Conservation (phyloP, 2,888 invertebrate species). For the Diarsia brunnea region DNA sequence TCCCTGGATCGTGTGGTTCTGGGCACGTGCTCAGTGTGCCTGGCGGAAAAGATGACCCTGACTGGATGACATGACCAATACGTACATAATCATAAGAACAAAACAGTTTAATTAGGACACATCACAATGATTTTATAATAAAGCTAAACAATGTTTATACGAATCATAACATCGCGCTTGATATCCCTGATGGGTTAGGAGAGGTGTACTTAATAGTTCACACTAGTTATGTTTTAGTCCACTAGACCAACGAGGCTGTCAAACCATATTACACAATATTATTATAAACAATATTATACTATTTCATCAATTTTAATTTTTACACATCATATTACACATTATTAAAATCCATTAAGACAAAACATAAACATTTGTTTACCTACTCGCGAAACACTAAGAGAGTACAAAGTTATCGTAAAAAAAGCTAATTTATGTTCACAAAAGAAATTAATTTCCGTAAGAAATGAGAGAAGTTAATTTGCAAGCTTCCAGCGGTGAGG, state of each 20-base stretch:
- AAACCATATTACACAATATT: too few species aligned
- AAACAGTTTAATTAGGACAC: neutral
- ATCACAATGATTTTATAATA: neutral
- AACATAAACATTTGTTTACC: conserved; percentile 15
- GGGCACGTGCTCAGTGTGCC: too few species aligned
- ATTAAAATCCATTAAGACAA: conserved; percentile 5
- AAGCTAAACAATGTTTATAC: neutral
- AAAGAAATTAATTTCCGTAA: conserved; percentile 59
- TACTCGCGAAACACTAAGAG: conserved; percentile 22
- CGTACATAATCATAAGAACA: neutral
- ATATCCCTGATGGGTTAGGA: too few species aligned
- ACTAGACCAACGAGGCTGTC: too few species aligned
- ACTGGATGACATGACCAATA: neutral
- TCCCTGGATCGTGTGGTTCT: too few species aligned
- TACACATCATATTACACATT: conserved; percentile 10
- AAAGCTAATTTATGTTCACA: conserved; percentile 54
- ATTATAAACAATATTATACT: neutral
- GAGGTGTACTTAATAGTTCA: too few species aligned
- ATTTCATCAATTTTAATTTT: neutral
- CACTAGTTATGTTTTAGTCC: too few species aligned
- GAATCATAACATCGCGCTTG: too few species aligned
- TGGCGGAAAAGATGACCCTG: too few species aligned
- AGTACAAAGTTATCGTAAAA: conserved; percentile 23
- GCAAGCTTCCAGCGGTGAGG: conserved; percentile 21
- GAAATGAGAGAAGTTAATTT: conserved; percentile 57